phyloP scores from a whole-genome alignment of 2,797 vertebrate genomes.

The Sebastes variabilis region DNA sequence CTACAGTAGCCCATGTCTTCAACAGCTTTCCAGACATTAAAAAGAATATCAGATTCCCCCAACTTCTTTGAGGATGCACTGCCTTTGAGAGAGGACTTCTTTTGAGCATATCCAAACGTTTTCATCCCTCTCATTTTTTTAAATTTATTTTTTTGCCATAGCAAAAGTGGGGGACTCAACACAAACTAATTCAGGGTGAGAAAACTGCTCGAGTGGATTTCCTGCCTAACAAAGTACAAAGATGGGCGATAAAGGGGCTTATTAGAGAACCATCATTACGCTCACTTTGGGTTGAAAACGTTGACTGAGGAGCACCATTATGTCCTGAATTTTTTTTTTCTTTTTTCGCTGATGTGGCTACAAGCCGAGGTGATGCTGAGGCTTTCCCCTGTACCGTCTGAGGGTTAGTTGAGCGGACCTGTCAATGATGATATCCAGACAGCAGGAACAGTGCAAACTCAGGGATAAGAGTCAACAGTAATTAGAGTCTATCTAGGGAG shows the following conservation, averaged over 20 bases:
- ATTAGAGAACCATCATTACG: conserved; percentile 76
- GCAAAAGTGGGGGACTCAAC: conserved; percentile 70
- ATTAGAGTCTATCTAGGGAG: conserved; percentile 76
- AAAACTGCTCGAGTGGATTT: conserved; percentile 63
- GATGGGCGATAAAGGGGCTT: conserved; percentile 75
- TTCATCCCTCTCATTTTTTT: conserved; percentile 79
- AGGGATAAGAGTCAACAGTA: conserved; percentile 79
- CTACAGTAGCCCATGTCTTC: conserved; percentile 78
- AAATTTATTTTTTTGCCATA: conserved; percentile 74
- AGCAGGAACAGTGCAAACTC: conserved; percentile 75
- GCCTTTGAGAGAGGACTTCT: conserved; percentile 84
- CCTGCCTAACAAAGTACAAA: conserved; percentile 70
- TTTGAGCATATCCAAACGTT: conserved; percentile 86
- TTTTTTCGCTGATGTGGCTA: conserved; percentile 74
- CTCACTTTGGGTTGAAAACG: conserved; percentile 76
- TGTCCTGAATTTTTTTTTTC: conserved; percentile 57
- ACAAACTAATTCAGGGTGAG: conserved; percentile 76
- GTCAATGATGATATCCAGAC: conserved; percentile 78
- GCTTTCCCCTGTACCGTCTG: conserved; percentile 61
- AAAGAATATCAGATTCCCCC: conserved; percentile 84
- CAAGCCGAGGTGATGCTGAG: conserved; percentile 69
- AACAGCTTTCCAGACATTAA: conserved; percentile 84
- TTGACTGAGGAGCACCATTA: conserved; percentile 72
- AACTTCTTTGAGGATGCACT: conserved; percentile 85
- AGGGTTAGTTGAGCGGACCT: conserved; percentile 72